Evolutionary conservation across 2,888 invertebrate genomes (phyloP).

Genomic region (Podotricha telesiphe): DNA sequence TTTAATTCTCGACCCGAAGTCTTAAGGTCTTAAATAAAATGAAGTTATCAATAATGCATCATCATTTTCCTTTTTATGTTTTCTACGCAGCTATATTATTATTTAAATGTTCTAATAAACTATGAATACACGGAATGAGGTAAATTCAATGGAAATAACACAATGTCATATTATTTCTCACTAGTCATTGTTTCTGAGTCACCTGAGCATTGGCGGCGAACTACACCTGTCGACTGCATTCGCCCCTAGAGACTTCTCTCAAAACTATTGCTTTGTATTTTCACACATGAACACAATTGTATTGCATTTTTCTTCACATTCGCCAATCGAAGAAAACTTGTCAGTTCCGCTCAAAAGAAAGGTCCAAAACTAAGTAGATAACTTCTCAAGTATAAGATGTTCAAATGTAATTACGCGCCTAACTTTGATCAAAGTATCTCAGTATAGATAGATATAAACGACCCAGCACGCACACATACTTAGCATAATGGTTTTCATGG

Average conservation of each 20-base stretch:
- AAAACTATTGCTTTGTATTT: conserved; percentile 70
- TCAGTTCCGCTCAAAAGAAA: conserved; percentile 42
- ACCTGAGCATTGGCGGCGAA: conserved; percentile 60
- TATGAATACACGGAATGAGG: conserved; percentile 32
- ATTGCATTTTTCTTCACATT: conserved; percentile 60
- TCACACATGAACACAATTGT: conserved; percentile 55
- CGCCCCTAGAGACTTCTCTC: conserved; percentile 61
- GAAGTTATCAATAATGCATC: too few relatives aligned
- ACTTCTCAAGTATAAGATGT: conserved; percentile 38
- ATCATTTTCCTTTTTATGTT: neutral
- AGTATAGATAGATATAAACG: conserved; percentile 37
- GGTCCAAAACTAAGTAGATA: conserved; percentile 39
- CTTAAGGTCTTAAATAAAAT: too few relatives aligned
- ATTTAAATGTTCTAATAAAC: conserved; percentile 10
- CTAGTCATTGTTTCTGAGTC: conserved; percentile 65
- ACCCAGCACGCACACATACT: conserved; percentile 34
- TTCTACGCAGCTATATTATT: neutral
- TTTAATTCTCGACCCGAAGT: too few relatives aligned
- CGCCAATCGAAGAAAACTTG: conserved; percentile 56
- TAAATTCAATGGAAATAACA: conserved; percentile 38
- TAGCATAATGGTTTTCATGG: conserved; percentile 38
- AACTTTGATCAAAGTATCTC: conserved; percentile 39
- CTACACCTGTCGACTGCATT: conserved; percentile 68
- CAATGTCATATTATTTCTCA: conserved; percentile 43
- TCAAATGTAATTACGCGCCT: conserved; percentile 38